Conservation (phyloP, 2,113 vertebrate species). For the Patagioenas fasciata region DNA sequence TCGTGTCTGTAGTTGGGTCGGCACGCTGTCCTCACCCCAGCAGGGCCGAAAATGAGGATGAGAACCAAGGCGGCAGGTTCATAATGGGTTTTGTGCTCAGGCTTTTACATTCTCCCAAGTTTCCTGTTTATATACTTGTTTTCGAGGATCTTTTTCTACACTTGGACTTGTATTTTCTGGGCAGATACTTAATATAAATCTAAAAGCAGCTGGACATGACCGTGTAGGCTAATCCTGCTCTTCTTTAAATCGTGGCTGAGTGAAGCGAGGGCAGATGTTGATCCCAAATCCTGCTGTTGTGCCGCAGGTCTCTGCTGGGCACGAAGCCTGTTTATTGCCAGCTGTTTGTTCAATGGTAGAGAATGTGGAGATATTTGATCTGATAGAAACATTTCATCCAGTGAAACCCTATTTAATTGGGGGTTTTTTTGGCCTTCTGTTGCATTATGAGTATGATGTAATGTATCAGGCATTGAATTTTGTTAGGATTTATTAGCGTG, state of each 20-base stretch:
- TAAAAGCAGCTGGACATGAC: neutral
- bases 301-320: neutral
- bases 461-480: neutral
- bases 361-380: neutral
- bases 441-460: neutral
- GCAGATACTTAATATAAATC: neutral
- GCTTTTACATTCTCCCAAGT: neutral
- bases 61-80: neutral
- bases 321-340: neutral
- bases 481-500: neutral
- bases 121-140: neutral
- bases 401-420: neutral
- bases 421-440: neutral
- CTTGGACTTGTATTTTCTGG: neutral
- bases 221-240: neutral
- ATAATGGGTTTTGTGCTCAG: neutral
- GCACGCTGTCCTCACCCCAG: neutral
- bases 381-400: neutral
- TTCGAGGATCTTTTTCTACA: neutral
- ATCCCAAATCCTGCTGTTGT: neutral
- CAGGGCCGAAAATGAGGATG: neutral
- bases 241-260: neutral
- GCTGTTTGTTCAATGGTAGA: neutral
- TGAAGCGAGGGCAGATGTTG: neutral
- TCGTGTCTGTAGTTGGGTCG: neutral